These are phyloP conservation scores for Apis cerana DNA, from an alignment of 1,140 invertebrate species.

Conservation along the genomic window DNA sequence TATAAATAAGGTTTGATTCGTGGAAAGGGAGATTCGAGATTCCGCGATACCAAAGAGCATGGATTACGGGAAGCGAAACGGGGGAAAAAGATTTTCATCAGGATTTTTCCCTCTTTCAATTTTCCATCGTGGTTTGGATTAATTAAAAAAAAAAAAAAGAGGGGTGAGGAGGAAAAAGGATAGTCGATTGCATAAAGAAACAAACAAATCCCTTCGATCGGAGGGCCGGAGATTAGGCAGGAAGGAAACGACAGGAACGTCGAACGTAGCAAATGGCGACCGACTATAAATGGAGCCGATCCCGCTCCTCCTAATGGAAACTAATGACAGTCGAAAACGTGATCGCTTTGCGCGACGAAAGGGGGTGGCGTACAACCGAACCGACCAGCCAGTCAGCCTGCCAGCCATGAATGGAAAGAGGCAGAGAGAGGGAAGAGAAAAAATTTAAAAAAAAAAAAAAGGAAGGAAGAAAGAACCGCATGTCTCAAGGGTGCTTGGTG, in stretches of 20 bases:
- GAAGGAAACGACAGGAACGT: conserved; percentile 4
- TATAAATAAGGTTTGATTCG: no score
- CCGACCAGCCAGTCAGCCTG: neutral
- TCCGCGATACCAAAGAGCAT: no score
- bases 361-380: neutral
- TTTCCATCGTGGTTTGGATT: no score
- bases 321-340: conserved; percentile 42
- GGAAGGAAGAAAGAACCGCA: conserved; percentile 33
- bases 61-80: no score
- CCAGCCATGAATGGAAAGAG: neutral
- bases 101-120: neutral
- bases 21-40: no score
- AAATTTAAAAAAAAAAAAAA: neutral
- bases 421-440: neutral
- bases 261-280: neutral
- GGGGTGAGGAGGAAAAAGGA: neutral
- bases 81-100: no score
- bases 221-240: neutral
- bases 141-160: neutral
- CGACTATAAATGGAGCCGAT: neutral
- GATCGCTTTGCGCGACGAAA: conserved; percentile 48
- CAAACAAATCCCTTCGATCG: neutral
- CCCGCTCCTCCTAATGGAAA: neutral
- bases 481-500: conserved; percentile 55
- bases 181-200: neutral